Base-by-base conservation (phyloP, 2,797 vertebrate species). In the Rhodeus uyekii region DNA sequence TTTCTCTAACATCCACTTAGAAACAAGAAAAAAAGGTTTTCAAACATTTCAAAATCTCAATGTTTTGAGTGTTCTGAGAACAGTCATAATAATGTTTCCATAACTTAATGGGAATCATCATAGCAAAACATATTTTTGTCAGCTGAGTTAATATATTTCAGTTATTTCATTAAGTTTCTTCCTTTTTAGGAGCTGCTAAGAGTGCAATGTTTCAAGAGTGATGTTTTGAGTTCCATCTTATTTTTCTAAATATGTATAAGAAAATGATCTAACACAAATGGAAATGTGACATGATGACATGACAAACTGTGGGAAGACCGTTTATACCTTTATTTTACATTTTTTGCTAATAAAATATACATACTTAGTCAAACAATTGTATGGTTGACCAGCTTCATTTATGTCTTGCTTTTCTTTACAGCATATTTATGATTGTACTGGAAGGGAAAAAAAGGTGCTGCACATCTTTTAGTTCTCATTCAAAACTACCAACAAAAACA, bases 301-400 rank as follows among this genome's bases (percentile, higher is more conserved):
- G 42, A 10, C 16, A 69, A 48, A 27, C 38, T 32, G 24, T 42
- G 38, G 5, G 39, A n/a, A 34, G 13, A 71, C 68, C 1, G 60
- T 73, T 81, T 81, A 48, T 73, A 50, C 69, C 7, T 63, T 4
- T 24, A 38, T 50, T 78, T 68, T 42, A 68, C 18, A 3, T 8
- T 39, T 69, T 80, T 72, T 72, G 58, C 32, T 81, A 73, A 73
- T 73, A 73, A 73, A 81, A 73, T 36, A 24, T 27, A 73, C 42
- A 61, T 19, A 71, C n/a, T 18, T 29, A 38, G 10, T 46, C 46
- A 42, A 68, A 78, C n/a, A 29, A 39, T 29, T 55, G 1, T 12
- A 13, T 53, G 32, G 10, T 13, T 68, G 16, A 22, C 34, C 7
- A 60, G 34, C 5, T 42, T 71, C 8, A 44, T 34, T 80, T 61